Percentiles rank a stretch among this genome's conserved stretches.
Conservation (phyloP, 2,113 vertebrate species). For the Chinchilla lanigera region DNA sequence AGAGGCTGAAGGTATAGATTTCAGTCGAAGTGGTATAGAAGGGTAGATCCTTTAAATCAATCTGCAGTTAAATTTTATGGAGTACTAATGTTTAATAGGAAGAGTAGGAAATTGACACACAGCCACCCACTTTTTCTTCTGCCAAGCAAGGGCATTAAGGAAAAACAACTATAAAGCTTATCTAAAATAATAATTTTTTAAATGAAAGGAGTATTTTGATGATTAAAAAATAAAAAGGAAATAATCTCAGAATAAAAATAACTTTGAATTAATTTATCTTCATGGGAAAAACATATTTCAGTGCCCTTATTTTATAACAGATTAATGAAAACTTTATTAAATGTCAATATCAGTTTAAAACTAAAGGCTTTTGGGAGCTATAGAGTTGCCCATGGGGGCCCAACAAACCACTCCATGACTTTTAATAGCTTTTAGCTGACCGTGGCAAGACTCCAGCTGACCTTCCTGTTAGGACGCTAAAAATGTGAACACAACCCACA, state of each 20-base stretch:
- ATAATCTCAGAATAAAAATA: neutral
- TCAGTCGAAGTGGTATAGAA: fast-evolving
- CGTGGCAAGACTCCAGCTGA: neutral
- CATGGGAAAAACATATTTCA: neutral
- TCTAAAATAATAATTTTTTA: neutral
- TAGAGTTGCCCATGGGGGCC: neutral
- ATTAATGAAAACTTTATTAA: neutral
- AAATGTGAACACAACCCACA: neutral
- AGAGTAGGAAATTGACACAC: neutral
- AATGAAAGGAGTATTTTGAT: neutral
- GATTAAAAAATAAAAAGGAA: neutral
- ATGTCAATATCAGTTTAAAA: neutral
- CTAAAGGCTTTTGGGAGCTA: neutral
- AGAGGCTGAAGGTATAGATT: neutral
- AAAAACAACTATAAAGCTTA: neutral
- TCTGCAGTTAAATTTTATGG: neutral
- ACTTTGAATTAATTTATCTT: neutral
- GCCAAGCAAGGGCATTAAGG: neutral
- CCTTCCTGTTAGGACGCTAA: neutral
- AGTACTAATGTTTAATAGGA: neutral
- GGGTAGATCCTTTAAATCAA: too few species aligned
- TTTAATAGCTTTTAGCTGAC: neutral
- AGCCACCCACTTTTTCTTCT: neutral
- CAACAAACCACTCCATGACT: neutral
- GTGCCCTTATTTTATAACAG: neutral